Percentiles rank a stretch among this genome's conserved stretches.
These are phyloP conservation scores for Phalloptychus januarius DNA, from an alignment of 2,797 vertebrate species.

Conservation along the genomic window DNA sequence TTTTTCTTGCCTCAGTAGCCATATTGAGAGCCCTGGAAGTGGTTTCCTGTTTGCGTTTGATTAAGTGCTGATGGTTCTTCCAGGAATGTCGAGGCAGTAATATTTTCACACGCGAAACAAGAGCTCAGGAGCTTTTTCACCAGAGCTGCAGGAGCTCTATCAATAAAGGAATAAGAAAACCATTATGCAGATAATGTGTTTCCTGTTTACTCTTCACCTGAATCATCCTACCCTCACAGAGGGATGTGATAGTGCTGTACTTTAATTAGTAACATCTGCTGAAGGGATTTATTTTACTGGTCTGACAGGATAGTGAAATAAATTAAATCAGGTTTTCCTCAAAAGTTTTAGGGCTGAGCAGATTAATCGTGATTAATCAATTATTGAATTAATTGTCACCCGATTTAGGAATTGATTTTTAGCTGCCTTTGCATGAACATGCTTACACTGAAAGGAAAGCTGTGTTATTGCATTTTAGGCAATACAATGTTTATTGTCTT, in stretches of 20 bases:
- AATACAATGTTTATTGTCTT: too few relatives aligned
- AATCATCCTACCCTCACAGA: background rate
- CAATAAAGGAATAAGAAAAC: background rate
- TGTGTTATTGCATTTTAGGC: too few relatives aligned
- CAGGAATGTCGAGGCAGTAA: conserved; percentile 7
- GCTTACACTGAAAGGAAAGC: too few relatives aligned
- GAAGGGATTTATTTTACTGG: background rate
- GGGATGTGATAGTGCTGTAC: background rate
- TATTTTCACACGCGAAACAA: background rate
- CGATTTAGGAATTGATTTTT: too few relatives aligned
- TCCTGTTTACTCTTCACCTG: conserved; percentile 3
- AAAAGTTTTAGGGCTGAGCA: too few relatives aligned
- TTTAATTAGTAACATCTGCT: background rate
- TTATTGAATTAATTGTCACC: too few relatives aligned
- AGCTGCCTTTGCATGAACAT: too few relatives aligned
- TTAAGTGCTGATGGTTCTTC: conserved; percentile 8
- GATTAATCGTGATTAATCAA: too few relatives aligned
- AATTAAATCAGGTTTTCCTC: background rate
- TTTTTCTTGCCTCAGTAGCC: conserved; percentile 25
- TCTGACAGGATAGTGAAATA: background rate
- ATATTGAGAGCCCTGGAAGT: conserved; percentile 2
- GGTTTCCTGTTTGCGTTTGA: background rate
- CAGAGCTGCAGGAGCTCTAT: background rate
- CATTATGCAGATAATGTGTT: background rate
- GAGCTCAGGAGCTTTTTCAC: background rate